Base-by-base conservation (phyloP, 2,113 vertebrate genomes). In the Isichthys henryi region DNA sequence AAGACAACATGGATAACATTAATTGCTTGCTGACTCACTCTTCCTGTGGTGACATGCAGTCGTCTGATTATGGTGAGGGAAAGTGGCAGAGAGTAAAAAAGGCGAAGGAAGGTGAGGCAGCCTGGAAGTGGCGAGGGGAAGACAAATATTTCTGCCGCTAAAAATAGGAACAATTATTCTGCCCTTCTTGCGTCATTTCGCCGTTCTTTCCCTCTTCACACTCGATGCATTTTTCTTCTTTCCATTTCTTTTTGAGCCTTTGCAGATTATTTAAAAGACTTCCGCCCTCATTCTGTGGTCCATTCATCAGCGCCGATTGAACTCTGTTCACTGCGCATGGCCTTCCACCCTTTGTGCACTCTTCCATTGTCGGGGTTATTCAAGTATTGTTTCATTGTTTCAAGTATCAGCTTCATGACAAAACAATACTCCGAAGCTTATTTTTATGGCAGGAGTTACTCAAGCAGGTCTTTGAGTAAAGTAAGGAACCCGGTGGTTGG, bases 91-190 rank as follows among this genome's bases (percentile, higher is more conserved):
- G 17, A 48, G 82, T 9, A 21, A 48, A 48, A 84, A 83, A 23
- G n/a, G 39, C 0, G 35, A 84, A 84, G 82, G 82, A 84, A 84
- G 45, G 82, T 84, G 82, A 84, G 84, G 17, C 27, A 50, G 39
- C 35, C 52, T 66, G 58, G 35, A 58, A 39, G 58, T 27, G 58
- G 10, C 0, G n/a, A 27, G 39, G 53, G 31, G 39, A 50, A 62
- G 7, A 88, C 39, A 23, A 39, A 62, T 52, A 35, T 88, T 56
- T 66, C 43, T 48, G 58, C 43, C 0, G 35, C 87, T 88, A 70
- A 62, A 66, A 88, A 88, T 88, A 88, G 58, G 1, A 17, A 48
- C 43, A 48, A 70, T 88, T 88, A 87, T 88, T 88, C 46, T 52
- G 19, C 62, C 15, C 45, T 45, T 49, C 66, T 88, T 88, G 45